Conservation (phyloP, 1,140 invertebrate genomes). For the Pachypeltis micranthus region DNA sequence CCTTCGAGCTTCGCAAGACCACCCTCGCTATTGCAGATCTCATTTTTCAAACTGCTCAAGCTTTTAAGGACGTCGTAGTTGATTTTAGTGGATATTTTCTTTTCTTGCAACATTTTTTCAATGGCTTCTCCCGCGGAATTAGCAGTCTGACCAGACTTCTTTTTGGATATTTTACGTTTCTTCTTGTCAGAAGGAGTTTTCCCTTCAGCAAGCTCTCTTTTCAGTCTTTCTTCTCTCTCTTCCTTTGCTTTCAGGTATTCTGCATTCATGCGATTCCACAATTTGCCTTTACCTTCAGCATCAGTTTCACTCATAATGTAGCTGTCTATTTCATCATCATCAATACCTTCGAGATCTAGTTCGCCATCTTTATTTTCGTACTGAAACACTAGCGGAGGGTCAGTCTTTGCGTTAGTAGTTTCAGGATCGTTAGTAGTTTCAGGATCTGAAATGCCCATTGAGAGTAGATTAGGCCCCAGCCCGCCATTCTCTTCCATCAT, state of each 20-base stretch:
- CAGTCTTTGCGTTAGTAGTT: slow-evolving; percentile 26
- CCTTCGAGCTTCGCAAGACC: slow-evolving; percentile 20
- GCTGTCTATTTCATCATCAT: slow-evolving; percentile 76
- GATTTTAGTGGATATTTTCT: slow-evolving; percentile 91
- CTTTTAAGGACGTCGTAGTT: slow-evolving; percentile 93
- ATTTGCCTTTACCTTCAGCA: slow-evolving; percentile 56
- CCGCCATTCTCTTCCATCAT: slow-evolving; percentile 9
- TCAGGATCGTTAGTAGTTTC: slow-evolving; percentile 23
- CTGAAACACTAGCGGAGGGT: slow-evolving; percentile 10
- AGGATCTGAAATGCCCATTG: neutral
- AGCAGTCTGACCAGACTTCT: slow-evolving; percentile 49
- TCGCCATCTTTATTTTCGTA: slow-evolving; percentile 40
- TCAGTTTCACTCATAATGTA: slow-evolving; percentile 78
- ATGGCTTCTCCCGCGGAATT: slow-evolving; percentile 84
- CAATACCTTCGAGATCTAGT: slow-evolving; percentile 66
- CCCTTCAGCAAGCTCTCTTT: slow-evolving; percentile 61
- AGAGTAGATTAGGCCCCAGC: slow-evolving; percentile 14
- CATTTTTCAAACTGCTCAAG: slow-evolving; percentile 44
- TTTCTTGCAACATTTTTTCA: slow-evolving; percentile 87
- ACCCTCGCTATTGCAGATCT: slow-evolving; percentile 17
- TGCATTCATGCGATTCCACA: slow-evolving; percentile 78
- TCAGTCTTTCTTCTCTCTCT: slow-evolving; percentile 65
- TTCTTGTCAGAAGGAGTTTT: slow-evolving; percentile 66
- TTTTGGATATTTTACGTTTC: slow-evolving; percentile 43
- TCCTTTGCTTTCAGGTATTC: slow-evolving; percentile 71